phyloP scores from a whole-genome alignment of 2,113 vertebrate species.

The Irena cyanogastra region DNA sequence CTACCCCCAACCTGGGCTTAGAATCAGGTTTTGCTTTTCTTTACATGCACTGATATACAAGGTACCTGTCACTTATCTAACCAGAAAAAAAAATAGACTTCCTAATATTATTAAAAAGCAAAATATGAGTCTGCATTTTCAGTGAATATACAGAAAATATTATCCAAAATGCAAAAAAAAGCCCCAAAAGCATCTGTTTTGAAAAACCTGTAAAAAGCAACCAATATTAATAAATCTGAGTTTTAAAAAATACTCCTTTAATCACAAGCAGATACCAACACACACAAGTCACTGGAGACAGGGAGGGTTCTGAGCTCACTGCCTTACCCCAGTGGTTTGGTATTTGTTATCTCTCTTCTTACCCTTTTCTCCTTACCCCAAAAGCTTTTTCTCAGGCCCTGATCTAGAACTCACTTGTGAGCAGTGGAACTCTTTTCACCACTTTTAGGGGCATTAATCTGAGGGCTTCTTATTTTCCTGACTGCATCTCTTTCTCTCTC shows the following conservation, averaged over 20 bases:
- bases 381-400: background rate
- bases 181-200: rapidly evolving
- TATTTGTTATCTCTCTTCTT: background rate
- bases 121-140: background rate
- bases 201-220: background rate
- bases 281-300: background rate
- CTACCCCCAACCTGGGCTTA: background rate
- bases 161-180: background rate
- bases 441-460: background rate
- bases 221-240: background rate
- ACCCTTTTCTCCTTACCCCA: background rate
- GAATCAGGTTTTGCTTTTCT: background rate
- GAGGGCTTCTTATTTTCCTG: background rate
- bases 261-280: background rate
- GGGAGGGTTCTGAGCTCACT: background rate
- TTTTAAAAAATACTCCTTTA: background rate
- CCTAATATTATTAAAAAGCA: background rate
- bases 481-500: background rate
- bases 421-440: background rate
- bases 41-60: background rate
- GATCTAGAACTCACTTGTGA: background rate
- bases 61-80: background rate
- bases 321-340: background rate
- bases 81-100: background rate
- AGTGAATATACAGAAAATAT: background rate